Evolutionary conservation across 2,888 invertebrate genomes (phyloP).

Genomic region (Beris chalybata): DNA sequence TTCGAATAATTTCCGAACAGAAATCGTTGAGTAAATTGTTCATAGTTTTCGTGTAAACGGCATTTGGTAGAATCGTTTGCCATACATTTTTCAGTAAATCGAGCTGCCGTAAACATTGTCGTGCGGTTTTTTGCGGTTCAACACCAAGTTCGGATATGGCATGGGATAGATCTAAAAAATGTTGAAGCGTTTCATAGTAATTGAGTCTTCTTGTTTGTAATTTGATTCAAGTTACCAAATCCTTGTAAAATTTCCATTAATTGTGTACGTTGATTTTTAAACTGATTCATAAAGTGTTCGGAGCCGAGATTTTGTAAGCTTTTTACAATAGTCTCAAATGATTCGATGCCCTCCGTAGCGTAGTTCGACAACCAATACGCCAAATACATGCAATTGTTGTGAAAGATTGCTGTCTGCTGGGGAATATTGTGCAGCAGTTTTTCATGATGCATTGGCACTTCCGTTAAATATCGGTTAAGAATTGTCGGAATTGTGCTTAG

Average conservation of each 20-base stretch:
- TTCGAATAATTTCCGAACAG: slow-evolving; percentile 48
- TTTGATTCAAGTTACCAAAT: slow-evolving; percentile 61
- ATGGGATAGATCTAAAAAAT: slow-evolving; percentile 46
- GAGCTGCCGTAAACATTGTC: slow-evolving; percentile 83
- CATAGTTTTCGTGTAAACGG: slow-evolving; percentile 73
- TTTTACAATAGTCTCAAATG: slow-evolving; percentile 68
- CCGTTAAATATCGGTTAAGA: slow-evolving; percentile 74
- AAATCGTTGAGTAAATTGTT: slow-evolving; percentile 59
- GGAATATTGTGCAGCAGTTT: slow-evolving; percentile 81
- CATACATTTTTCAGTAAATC: slow-evolving; percentile 85
- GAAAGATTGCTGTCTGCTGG: slow-evolving; percentile 80
- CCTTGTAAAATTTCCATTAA: slow-evolving; percentile 74
- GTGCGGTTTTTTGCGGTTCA: slow-evolving; percentile 66
- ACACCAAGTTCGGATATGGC: slow-evolving; percentile 49
- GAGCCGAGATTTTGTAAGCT: slow-evolving; percentile 69
- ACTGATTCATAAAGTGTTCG: slow-evolving; percentile 71
- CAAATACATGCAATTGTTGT: slow-evolving; percentile 91
- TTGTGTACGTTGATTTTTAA: slow-evolving; percentile 74
- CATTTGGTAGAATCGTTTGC: slow-evolving; percentile 78
- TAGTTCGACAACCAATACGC: slow-evolving; percentile 73
- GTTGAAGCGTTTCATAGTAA: slow-evolving; percentile 24
- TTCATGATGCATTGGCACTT: slow-evolving; percentile 79
- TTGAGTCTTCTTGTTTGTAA: not conserved
- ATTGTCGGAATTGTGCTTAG: slow-evolving; percentile 72
- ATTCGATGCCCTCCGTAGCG: slow-evolving; percentile 60